These are phyloP conservation scores for Brachionus calyciflorus DNA, from an alignment of 1,140 invertebrate genomes.

Conservation along the genomic window DNA sequence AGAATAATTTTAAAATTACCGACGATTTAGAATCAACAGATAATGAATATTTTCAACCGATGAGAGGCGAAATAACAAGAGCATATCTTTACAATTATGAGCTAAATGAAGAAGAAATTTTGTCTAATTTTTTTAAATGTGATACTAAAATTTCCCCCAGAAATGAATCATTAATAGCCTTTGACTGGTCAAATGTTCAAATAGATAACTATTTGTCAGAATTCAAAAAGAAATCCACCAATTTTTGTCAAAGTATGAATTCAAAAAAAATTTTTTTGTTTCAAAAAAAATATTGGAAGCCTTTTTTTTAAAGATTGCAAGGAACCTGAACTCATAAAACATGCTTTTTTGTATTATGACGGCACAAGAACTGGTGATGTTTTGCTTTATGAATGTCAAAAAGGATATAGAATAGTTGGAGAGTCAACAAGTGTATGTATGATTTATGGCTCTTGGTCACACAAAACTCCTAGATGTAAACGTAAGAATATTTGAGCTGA, in stretches of 20 bases:
- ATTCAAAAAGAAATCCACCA: not conserved
- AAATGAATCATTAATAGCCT: not conserved
- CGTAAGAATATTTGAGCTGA: no score
- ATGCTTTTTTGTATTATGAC: constrained; percentile 25
- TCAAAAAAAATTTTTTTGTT: not conserved
- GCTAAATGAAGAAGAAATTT: not conserved
- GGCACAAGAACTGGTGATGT: constrained; percentile 9
- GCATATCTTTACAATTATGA: constrained; percentile 2
- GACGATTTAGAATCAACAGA: not conserved
- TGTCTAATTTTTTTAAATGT: constrained; percentile 25
- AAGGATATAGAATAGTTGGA: not conserved
- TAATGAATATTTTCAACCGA: constrained; percentile 4
- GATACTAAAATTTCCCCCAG: not conserved
- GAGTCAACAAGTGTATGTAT: constrained; percentile 11
- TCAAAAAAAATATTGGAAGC: not conserved
- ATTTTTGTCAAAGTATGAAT: constrained; percentile 19
- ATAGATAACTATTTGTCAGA: constrained; percentile 19
- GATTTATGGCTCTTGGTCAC: constrained; percentile 25
- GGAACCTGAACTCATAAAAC: not conserved
- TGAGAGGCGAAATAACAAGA: constrained; percentile 45
- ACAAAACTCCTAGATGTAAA: constrained; percentile 24
- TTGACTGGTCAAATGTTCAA: constrained; percentile 26
- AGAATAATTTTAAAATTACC: not conserved
- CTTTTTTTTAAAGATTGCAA: constrained; percentile 19
- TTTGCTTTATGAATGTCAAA: constrained; percentile 14